Conservation (phyloP, 2,113 vertebrate species). For the Tinamus guttatus region DNA sequence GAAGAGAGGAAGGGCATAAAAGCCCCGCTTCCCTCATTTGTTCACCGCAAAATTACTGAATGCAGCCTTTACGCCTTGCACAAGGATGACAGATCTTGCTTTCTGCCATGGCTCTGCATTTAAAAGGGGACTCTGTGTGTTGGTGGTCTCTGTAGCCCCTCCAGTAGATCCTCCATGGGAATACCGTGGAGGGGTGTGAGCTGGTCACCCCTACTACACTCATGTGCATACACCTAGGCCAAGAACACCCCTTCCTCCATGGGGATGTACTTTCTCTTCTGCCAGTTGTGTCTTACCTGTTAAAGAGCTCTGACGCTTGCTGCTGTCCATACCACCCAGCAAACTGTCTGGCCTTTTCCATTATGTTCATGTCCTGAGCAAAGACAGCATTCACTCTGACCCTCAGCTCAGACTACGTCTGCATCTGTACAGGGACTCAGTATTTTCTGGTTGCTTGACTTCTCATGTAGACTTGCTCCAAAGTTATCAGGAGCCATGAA, state of each 20-base stretch:
- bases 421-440: background rate
- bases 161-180: rapidly evolving
- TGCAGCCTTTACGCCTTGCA: background rate
- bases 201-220: background rate
- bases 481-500: background rate
- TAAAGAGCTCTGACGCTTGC: background rate
- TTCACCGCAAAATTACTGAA: rapidly evolving
- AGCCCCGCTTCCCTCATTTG: background rate
- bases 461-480: background rate
- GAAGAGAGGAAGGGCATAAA: background rate
- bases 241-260: background rate
- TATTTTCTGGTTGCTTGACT: background rate
- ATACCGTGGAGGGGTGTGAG: background rate
- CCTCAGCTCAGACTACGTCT: background rate
- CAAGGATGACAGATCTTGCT: rapidly evolving
- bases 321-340: background rate
- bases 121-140: background rate
- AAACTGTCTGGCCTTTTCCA: background rate
- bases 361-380: background rate
- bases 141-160: background rate
- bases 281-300: background rate
- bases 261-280: background rate
- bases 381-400: background rate
- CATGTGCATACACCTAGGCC: background rate
- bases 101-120: rapidly evolving